Percentiles rank a stretch among this genome's conserved stretches.
Evolutionary conservation across 2,797 vertebrate genomes (phyloP).

Genomic region (Taeniopygia guttata): DNA sequence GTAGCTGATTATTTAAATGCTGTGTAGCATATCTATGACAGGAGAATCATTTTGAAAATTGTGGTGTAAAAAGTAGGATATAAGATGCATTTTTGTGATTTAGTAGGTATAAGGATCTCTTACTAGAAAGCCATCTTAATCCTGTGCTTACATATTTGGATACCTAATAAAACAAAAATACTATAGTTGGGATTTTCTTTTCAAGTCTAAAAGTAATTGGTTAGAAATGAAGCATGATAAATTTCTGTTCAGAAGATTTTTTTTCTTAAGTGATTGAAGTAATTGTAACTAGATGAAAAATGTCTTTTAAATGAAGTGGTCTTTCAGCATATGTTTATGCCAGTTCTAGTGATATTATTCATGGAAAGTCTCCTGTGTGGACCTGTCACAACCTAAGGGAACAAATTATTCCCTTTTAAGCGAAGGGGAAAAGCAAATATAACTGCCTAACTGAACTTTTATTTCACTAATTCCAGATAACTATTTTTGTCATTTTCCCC

Average conservation of each 20-base stretch:
- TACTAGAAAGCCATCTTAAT: background rate
- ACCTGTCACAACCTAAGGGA: conserved; percentile 44
- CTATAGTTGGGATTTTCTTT: background rate
- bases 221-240: background rate
- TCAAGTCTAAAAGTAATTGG: background rate
- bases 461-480: background rate
- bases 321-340: conserved; percentile 45
- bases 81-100: background rate
- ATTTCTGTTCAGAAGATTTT: background rate
- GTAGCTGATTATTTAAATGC: background rate
- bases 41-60: background rate
- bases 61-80: background rate
- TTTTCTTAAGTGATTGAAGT: background rate
- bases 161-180: background rate
- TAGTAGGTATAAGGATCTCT: background rate
- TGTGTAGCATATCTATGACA: background rate
- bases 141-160: background rate
- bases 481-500: background rate
- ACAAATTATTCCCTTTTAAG: background rate
- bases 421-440: background rate
- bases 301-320: conserved; percentile 5
- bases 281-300: background rate
- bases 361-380: background rate
- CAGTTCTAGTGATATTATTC: conserved; percentile 17
- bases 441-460: background rate